Evolutionary conservation across 2,113 vertebrate species (phyloP).

Genomic region (Catharus bicknelli): DNA sequence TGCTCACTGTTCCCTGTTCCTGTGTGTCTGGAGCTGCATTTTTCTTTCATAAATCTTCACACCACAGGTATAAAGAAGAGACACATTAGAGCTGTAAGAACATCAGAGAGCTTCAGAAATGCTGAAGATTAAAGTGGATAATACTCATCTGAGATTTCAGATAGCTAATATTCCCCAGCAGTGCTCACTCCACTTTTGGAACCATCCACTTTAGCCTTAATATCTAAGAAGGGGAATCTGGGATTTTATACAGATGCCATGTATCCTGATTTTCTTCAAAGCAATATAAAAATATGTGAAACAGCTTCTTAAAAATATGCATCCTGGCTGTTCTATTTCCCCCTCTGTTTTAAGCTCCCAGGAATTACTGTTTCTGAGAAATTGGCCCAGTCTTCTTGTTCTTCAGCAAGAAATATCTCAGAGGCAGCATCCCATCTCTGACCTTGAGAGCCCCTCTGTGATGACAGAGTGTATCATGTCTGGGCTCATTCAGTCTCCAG

Average conservation of each 20-base stretch:
- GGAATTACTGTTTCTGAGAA: neutral
- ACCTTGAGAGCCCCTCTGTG: neutral
- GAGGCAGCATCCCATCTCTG: neutral
- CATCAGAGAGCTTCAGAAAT: neutral
- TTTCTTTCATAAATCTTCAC: neutral
- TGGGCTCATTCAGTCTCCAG: neutral
- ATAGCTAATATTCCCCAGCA: neutral
- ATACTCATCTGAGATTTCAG: neutral
- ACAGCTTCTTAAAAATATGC: neutral
- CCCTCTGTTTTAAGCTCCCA: neutral
- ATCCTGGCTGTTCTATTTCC: neutral
- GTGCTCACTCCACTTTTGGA: neutral
- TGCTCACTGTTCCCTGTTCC: neutral
- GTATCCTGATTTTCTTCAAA: neutral
- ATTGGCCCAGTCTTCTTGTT: neutral
- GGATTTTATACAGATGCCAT: neutral
- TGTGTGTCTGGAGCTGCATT: neutral
- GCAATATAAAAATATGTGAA: neutral
- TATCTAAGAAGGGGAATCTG: neutral
- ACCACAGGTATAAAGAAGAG: neutral
- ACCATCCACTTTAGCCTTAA: neutral
- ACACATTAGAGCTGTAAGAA: neutral
- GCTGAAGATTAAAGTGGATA: neutral
- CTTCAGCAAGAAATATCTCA: neutral
- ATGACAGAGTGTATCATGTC: neutral